Evolutionary conservation across 2,888 invertebrate genomes (phyloP).

Genomic region (Agriopis marginaria): DNA sequence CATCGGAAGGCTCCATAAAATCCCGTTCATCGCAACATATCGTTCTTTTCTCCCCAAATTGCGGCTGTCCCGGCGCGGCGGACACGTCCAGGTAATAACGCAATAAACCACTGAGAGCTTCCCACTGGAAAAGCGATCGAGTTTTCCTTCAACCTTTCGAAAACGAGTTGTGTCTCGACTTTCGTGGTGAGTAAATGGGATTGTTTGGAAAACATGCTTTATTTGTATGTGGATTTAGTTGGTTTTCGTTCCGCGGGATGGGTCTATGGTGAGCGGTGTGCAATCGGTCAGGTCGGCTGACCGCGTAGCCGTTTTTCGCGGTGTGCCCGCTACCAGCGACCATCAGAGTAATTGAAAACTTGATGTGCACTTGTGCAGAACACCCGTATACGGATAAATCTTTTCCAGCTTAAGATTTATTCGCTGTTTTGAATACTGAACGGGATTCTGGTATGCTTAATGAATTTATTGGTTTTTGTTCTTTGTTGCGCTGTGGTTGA

Average conservation of each 20-base stretch:
- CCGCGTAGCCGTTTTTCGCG: slow-evolving; percentile 79
- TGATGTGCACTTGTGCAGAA: slow-evolving; percentile 81
- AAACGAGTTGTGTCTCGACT: slow-evolving; percentile 80
- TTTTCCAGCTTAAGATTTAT: slow-evolving; percentile 59
- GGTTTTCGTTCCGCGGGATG: slow-evolving; percentile 54
- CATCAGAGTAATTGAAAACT: slow-evolving; percentile 86
- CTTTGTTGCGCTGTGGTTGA: slow-evolving; percentile 4
- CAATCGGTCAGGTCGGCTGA: slow-evolving; percentile 77
- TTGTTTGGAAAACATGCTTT: slow-evolving; percentile 69
- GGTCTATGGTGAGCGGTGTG: slow-evolving; percentile 65
- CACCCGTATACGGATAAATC: slow-evolving; percentile 78
- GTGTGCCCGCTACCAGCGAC: slow-evolving; percentile 72
- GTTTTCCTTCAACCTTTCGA: slow-evolving; percentile 83
- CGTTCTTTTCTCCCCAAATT: slow-evolving; percentile 83
- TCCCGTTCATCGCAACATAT: slow-evolving; percentile 82
- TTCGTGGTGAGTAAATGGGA: slow-evolving; percentile 56
- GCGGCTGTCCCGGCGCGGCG: slow-evolving; percentile 81
- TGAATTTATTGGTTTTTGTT: slow-evolving; percentile 27
- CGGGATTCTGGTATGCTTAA: slow-evolving; percentile 20
- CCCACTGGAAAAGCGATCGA: slow-evolving; percentile 85
- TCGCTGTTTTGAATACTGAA: slow-evolving; percentile 38
- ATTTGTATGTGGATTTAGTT: slow-evolving; percentile 64
- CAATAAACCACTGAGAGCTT: slow-evolving; percentile 86
- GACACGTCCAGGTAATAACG: slow-evolving; percentile 86
- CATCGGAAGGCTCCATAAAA: slow-evolving; percentile 76